phyloP scores from a whole-genome alignment of 2,888 invertebrate species.

The Latrodectus hesperus region DNA sequence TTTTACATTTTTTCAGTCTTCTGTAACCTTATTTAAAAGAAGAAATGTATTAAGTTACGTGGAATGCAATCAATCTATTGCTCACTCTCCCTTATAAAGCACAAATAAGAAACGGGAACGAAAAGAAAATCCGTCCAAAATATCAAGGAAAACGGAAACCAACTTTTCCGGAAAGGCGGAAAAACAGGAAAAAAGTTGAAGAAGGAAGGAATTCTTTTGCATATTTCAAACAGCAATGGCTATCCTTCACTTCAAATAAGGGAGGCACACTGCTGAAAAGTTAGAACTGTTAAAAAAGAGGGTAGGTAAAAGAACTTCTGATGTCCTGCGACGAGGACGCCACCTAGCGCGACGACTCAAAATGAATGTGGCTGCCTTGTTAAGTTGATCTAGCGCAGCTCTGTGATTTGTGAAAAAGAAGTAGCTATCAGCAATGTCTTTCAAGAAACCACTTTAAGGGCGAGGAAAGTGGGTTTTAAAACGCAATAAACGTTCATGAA shows the following conservation, averaged over 20 bases:
- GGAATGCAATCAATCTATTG: conserved; percentile 22
- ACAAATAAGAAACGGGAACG: neutral
- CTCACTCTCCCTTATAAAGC: neutral
- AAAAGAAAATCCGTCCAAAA: neutral
- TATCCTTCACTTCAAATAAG: conserved; percentile 19
- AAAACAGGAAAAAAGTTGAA: neutral
- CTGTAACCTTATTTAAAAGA: neutral
- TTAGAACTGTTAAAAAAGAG: conserved; percentile 1
- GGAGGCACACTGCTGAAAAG: conserved; percentile 2
- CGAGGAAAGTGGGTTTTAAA: conserved; percentile 25
- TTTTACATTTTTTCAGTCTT: neutral
- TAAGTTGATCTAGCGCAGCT: conserved; percentile 15
- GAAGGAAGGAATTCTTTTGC: conserved; percentile 15
- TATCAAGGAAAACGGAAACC: conserved; percentile 18
- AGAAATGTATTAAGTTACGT: neutral
- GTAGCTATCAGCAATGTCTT: conserved; percentile 8
- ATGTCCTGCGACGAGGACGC: neutral
- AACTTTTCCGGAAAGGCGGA: neutral
- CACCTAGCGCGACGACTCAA: neutral
- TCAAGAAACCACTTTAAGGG: conserved; percentile 20
- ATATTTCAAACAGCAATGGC: conserved; percentile 19
- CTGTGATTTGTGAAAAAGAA: conserved; percentile 7
- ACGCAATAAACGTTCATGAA: conserved; percentile 37
- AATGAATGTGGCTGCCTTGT: conserved; percentile 25
- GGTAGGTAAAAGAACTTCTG: neutral